Base-by-base conservation (phyloP, 2,797 vertebrate species). In the Pyrrhura leucotis region DNA sequence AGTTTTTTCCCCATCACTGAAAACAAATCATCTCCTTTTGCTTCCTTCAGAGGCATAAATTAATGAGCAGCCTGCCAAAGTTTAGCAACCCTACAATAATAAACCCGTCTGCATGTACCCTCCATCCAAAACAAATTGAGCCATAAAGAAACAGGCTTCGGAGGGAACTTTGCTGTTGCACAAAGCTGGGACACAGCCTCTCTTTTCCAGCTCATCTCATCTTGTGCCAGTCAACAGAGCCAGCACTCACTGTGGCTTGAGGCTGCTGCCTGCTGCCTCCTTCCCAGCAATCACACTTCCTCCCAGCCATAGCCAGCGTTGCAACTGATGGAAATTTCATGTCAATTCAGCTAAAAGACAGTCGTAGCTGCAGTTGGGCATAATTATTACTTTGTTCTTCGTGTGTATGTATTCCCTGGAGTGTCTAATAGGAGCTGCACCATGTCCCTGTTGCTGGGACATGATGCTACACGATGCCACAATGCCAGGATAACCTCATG, bases 281-380 rank as follows among this genome's bases (percentile, higher is more conserved):
- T 91, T 83, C 79, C 33, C 0, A 0, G 83, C 85, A 93, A 73
- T 80, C 59, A 69, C 62, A 62, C 54, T 63, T 66, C 71, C 72
- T 44, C 78, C 44, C 56, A 59, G 84, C 50, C 29, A 1, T 17
- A 79, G 63, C 63, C 51, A 0, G 42, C 0, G 0, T 73, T 3
- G 2, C 65, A 33, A 23, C 33, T 0, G 22, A 84, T 9, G 25
- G 85, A 83, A 96, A 91, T 85, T 85, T 91, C 26, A 14, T 29
- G 56, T 88, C 86, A 87, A 7, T 83, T 90, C 92, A 93, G 61
- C 90, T 95, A 44, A 90, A 76, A 88, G 72, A 89, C 82, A 93
- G 77, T 25, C 1, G 25, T 67, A 85, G 85, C 88, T 77, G 61
- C 79, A 74, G 65, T 88, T 77, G 73, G 73, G 76, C 48, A 7